These are phyloP conservation scores for Apis florea DNA, from an alignment of 1,140 invertebrate genomes.

Conservation along the genomic window DNA sequence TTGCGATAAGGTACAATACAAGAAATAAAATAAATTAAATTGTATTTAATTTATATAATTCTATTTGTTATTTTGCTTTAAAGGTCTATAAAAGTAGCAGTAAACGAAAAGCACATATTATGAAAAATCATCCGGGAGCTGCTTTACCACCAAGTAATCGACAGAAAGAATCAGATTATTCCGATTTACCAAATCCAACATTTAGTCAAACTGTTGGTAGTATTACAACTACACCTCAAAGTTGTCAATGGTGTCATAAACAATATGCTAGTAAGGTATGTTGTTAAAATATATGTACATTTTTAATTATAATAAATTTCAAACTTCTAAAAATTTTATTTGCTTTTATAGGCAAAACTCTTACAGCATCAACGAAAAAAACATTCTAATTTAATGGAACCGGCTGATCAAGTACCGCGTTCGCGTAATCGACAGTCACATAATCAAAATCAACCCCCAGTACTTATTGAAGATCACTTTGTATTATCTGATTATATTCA, in stretches of 20 bases:
- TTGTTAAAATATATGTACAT: not conserved
- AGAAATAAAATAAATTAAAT: not conserved
- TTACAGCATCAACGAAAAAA: constrained; percentile 91
- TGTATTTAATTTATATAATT: not conserved
- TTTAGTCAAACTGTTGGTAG: constrained; percentile 88
- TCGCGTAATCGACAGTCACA: constrained; percentile 74
- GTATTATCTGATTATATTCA: constrained; percentile 70
- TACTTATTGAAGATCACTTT: constrained; percentile 67
- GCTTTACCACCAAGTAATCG: constrained; percentile 84
- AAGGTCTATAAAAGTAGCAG: constrained; percentile 92
- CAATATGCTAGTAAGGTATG: constrained; percentile 88
- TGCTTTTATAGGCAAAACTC: constrained; percentile 83
- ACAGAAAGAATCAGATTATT: constrained; percentile 80
- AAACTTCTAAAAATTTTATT: constrained; percentile 1
- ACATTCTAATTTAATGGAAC: constrained; percentile 81
- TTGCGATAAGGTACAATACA: constrained; percentile 85
- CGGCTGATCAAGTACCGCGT: constrained; percentile 76
- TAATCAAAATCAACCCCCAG: constrained; percentile 71
- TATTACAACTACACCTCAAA: constrained; percentile 87
- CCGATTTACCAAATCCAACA: constrained; percentile 82
- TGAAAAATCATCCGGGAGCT: constrained; percentile 91
- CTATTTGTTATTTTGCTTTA: not conserved
- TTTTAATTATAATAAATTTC: not conserved
- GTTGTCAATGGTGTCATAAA: constrained; percentile 91
- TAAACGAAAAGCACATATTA: constrained; percentile 91